Conservation (phyloP, 2,113 vertebrate genomes). For the Cyrtonyx montezumae region DNA sequence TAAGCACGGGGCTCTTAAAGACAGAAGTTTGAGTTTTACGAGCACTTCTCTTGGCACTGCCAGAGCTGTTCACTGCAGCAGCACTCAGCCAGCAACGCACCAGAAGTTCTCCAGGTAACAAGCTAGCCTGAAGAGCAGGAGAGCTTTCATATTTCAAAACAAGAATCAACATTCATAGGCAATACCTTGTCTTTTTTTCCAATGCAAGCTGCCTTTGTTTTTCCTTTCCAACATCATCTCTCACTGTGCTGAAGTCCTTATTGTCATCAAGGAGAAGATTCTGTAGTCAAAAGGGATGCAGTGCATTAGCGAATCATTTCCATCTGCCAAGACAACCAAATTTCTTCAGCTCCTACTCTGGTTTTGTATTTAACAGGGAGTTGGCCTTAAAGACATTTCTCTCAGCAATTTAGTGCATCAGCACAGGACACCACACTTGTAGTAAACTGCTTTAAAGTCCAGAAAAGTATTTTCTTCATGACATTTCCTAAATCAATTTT, state of each 20-base stretch:
- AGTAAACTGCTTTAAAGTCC: background rate
- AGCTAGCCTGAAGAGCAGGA: background rate
- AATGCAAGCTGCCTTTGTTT: conserved; percentile 77
- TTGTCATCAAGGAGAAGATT: conserved; percentile 87
- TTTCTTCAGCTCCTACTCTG: background rate
- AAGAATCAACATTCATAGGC: background rate
- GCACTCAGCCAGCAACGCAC: background rate
- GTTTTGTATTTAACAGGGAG: background rate
- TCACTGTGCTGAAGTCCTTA: conserved; percentile 82
- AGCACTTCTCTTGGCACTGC: background rate
- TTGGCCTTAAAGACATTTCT: background rate
- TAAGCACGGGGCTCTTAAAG: background rate
- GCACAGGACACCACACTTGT: background rate
- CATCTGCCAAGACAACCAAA: background rate
- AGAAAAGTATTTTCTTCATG: background rate
- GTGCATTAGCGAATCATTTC: background rate
- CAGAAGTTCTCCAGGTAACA: background rate
- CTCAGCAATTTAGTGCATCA: background rate
- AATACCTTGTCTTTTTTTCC: conserved; percentile 80
- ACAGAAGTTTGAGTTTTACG: background rate
- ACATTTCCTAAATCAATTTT: background rate
- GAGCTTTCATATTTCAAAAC: background rate
- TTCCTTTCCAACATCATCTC: conserved; percentile 83
- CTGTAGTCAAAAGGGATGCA: conserved; percentile 59
- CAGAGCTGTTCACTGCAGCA: background rate